Evolutionary conservation across 37 sponge, comb jelly and placozoan genomes (phyloP).

Genomic region (Cliona cf. orientalis): DNA sequence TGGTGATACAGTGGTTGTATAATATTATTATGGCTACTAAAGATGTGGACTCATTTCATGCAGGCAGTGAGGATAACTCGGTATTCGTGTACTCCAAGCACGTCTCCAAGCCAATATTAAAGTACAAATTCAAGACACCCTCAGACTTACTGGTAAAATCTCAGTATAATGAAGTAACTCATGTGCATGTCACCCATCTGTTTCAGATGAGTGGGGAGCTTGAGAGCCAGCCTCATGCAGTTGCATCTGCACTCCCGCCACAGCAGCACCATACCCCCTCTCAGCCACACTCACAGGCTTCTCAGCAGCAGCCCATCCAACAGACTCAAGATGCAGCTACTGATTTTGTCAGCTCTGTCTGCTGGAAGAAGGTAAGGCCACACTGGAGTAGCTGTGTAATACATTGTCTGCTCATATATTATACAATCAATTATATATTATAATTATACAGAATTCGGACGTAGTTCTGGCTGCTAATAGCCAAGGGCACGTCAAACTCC

Average conservation of each 20-base stretch:
- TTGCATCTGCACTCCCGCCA: no score
- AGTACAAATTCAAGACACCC: constrained; percentile 44
- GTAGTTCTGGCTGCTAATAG: constrained; percentile 85
- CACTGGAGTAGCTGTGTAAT: no score
- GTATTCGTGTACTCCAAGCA: constrained; percentile 73
- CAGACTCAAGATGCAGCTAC: background rate
- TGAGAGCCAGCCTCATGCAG: no score
- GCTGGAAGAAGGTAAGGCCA: constrained; percentile 38
- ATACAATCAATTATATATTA: background rate
- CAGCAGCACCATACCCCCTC: background rate
- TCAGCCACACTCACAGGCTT: background rate
- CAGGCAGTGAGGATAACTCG: constrained; percentile 82
- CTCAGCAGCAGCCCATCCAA: background rate
- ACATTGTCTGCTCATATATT: no score
- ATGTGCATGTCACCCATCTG: background rate
- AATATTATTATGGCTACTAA: background rate
- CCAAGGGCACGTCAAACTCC: constrained; percentile 82
- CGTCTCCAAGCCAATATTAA: constrained; percentile 59
- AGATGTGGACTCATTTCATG: background rate
- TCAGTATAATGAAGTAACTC: background rate
- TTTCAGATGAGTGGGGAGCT: no score
- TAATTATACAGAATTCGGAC: constrained; percentile 25
- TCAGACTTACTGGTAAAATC: constrained; percentile 64
- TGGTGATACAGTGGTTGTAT: no score
- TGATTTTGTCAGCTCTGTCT: constrained; percentile 44